Base-by-base conservation (phyloP, 2,797 vertebrate species). In the Ceyx erithaca region DNA sequence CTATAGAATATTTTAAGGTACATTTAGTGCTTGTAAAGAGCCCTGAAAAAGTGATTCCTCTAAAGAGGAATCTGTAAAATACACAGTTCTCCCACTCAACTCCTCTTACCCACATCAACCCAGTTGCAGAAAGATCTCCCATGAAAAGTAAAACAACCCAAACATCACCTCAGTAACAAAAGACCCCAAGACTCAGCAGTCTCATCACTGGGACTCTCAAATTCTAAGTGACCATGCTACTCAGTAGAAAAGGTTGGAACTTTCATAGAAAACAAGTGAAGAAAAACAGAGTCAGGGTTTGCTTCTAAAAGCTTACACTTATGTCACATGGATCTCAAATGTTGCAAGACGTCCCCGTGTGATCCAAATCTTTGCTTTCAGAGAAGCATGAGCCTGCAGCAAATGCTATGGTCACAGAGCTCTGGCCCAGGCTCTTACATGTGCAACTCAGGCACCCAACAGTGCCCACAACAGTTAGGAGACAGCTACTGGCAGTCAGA, bases 11-110 rank as follows among this genome's bases (percentile, higher is more conserved):
- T 63, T 87, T 94, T 90, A 83, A 87, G 37, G 62, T 21, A 30
- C 49, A 43, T 45, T 87, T 80, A 78, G 69, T 40, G 55, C 72
- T 87, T 31, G 18, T 48, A 57, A 94, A 94, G 33, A 87, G 76
- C 55, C 7, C 4, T 70, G 69, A 92, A 89, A 94, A 85, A 2
- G 40, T 11, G 26, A 75, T 87, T 94, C 37, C 61, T 80, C 83
- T 77, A 23, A 31, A 82, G 43, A 92, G 14, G 26, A 55, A 79
- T 62, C 55, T 52, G 33, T 70, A 66, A 67, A 35, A 52, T 68
- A 71, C 20, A 41, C 9, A 30, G 28, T 41, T 85, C 30, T 90
- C 62, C 54, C 25, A 62, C 43, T 55, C 46, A 21, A 5, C 35
- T 81, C 58, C 40, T 30, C 25, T 86, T 37, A 82, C 16, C 46